Evolutionary conservation across 23 tunicate species (phyloP), one percentile per base, ranked within the genome.

Genomic region (Halocynthia aurantium): DNA sequence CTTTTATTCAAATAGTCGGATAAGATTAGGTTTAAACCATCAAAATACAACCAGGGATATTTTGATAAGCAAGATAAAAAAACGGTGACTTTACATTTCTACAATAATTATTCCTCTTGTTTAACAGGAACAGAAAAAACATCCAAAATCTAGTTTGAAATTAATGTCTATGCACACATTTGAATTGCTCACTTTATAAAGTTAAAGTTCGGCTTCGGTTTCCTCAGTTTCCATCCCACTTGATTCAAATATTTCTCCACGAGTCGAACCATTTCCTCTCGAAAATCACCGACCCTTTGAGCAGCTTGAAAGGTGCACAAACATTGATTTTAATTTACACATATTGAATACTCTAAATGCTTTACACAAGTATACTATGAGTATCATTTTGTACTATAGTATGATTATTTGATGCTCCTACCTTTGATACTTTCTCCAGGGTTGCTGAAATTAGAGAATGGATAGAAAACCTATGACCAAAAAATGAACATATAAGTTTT

Each of bases 131-230:
- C 44, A 31, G 4, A 31, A 31, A 31, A 31, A 31, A 31, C 4
- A 4, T 4, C 44, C 44, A 31, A 31, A 31, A 31, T 31, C 44
- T 31, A 31, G 44, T 1, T 31, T 31, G 44, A 31, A 31, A 31
- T 31, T 31, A 4, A 31, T 31, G 44, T 31, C 1, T 0, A 31
- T 31, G 44, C 44, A 31, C 44, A 31, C 44, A 31, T 31, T 31
- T 31, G 44, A 31, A 0, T 31, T 31, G 6, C 78, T 74, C 22
- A 74, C 78, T 62, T 54, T 56, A 53, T 53, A 52, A 22, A 54
- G 49, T 5, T 49, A 74, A 74, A 74, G 10, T 62, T 74, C 6
- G 78, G 78, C 40, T 74, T 74, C 9, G 62, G 56, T 12, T n/a
- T 74, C 13, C 63, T 19, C 65, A 74, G 64, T 12, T 44, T 51